A percentile compares a stretch with the other conserved stretches of the same genome.
These are phyloP conservation scores for Pygmarrhopalites habei DNA, from an alignment of 1,140 invertebrate species.

Conservation along the genomic window DNA sequence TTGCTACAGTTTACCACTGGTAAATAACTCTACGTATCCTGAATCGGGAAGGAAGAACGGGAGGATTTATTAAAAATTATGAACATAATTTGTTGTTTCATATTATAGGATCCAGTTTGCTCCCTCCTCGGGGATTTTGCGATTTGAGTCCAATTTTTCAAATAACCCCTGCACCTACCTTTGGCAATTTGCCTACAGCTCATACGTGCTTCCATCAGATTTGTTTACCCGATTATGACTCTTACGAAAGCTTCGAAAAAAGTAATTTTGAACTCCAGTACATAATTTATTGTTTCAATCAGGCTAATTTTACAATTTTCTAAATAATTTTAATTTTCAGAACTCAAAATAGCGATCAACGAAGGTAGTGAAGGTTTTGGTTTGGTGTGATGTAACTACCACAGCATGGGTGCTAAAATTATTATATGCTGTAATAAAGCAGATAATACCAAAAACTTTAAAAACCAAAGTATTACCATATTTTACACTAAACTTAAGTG, in stretches of 20 bases:
- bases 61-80: no score
- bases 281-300: background rate
- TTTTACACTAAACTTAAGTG: no score
- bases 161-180: slow-evolving; percentile 78
- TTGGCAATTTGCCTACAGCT: slow-evolving; percentile 60
- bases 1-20: slow-evolving; percentile 88
- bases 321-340: slow-evolving; percentile 73
- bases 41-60: no score
- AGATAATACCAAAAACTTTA: no score
- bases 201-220: slow-evolving; percentile 85
- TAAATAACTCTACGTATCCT: no score
- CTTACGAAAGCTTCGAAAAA: slow-evolving; percentile 71
- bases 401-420: no score
- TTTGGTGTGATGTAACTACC: no score
- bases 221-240: slow-evolving; percentile 88
- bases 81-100: no score
- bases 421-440: no score
- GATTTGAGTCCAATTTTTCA: slow-evolving; percentile 85
- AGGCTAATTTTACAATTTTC: background rate
- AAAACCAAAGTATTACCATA: no score
- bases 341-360: slow-evolving; percentile 86
- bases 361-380: slow-evolving; percentile 94
- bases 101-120: slow-evolving; percentile 59
- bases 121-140: slow-evolving; percentile 79
- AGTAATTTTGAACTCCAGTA: no score